Conservation (phyloP, 1,140 invertebrate genomes). For the Agraylea sexmaculata region DNA sequence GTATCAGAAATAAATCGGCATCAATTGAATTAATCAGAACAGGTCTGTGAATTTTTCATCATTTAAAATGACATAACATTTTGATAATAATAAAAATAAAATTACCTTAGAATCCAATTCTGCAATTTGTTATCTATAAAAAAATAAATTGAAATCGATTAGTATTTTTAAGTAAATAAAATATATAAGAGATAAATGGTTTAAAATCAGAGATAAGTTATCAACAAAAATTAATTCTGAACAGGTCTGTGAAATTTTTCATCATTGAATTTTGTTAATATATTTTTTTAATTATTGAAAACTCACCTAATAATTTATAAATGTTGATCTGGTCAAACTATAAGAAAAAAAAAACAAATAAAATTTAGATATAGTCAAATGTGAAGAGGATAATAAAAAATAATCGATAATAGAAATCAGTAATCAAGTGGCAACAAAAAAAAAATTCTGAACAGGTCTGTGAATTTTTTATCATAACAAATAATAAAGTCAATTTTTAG, state of each 20-base stretch:
- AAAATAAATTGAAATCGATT: too few relatives aligned
- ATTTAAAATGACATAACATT: neutral
- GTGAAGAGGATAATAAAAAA: neutral
- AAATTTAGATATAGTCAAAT: neutral
- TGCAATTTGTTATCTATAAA: too few relatives aligned
- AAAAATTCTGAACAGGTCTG: conserved; percentile 34
- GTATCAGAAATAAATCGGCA: neutral
- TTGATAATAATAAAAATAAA: neutral
- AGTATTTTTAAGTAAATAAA: too few relatives aligned
- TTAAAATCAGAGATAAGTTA: too few relatives aligned
- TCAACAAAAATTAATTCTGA: too few relatives aligned
- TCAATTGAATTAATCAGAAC: neutral
- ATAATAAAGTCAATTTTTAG: neutral
- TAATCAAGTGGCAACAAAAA: conserved; percentile 27
- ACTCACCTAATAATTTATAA: neutral
- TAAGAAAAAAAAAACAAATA: neutral
- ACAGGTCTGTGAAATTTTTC: too few relatives aligned
- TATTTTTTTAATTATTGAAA: too few relatives aligned
- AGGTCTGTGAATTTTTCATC: conserved; percentile 3
- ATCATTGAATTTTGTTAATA: too few relatives aligned
- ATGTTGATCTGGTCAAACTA: neutral
- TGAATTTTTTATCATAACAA: conserved; percentile 27
- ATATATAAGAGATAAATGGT: too few relatives aligned
- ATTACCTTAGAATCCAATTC: too few relatives aligned
- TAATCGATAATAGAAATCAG: conserved; percentile 5